Base-by-base conservation (phyloP, 2,888 invertebrate species). In the Lissonota sp. region DNA sequence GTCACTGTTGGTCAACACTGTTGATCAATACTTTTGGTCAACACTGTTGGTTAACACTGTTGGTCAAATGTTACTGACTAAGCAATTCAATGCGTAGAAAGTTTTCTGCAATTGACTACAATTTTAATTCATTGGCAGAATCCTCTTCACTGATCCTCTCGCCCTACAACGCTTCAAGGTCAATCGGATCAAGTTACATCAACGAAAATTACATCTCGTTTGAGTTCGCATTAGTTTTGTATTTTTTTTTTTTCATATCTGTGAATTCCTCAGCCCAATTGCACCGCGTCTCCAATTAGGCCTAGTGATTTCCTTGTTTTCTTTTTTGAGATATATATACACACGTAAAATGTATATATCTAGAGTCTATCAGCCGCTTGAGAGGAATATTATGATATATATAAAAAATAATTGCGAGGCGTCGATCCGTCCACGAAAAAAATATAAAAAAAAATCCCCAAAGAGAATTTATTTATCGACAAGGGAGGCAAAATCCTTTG, bases 281-380 rank as follows among this genome's bases (percentile, higher is more conserved):
- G 85, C 84, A 84, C 90, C 90, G 91, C 87, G 88, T 89, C 90
- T 89, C 90, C 90, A 86, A 83, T 91, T 92, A 92, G 92, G 92
- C 92, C 92, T 92, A 92, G 91, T 90, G 83, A 90, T 88, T 85
- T 89, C 83, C 78, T 87, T 86, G 85, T 88, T 89, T 89, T 84
- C 79, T 84, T 86, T 88, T 88, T 87, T 82, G 80, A 86, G 80
- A 89, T 83, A 85, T 86, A 77, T 76, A 83, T 82, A 84, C 74
- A 80, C 64, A 83, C 75, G 86, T 87, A 87, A 86, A 85, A 87
- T 87, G 87, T 88, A 88, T 88, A 89, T 90, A 90, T 89, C 87
- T 89, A 90, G 88, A 90, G 88, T 90, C 87, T 89, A 90, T 84
- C 84, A 86, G 86, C 84, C 81, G 88, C 90, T 91, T 90, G 85